Conservation (phyloP, 2,888 invertebrate genomes). For the Trachelus tabidus region DNA sequence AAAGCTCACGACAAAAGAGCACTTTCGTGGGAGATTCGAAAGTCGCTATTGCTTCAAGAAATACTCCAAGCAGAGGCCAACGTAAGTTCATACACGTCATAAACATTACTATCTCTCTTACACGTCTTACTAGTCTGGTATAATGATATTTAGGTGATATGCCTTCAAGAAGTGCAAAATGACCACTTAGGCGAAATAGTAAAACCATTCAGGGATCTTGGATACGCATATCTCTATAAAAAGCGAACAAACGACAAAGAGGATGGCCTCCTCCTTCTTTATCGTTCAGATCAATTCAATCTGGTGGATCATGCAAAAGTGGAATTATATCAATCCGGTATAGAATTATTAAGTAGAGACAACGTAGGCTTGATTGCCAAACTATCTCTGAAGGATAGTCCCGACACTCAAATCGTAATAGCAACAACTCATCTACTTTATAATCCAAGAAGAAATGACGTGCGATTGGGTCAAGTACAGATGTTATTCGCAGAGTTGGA, state of each 20-base stretch:
- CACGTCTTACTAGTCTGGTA: not conserved
- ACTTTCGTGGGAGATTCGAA: constrained; percentile 79
- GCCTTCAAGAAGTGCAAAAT: constrained; percentile 91
- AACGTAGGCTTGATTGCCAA: constrained; percentile 88
- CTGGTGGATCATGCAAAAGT: constrained; percentile 76
- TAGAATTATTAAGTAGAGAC: constrained; percentile 80
- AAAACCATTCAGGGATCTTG: constrained; percentile 69
- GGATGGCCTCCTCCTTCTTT: constrained; percentile 95
- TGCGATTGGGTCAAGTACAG: constrained; percentile 89
- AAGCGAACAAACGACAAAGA: constrained; percentile 82
- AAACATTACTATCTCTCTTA: constrained; percentile 6
- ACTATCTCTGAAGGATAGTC: constrained; percentile 70
- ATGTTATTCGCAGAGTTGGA: constrained; percentile 88
- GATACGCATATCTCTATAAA: constrained; percentile 83
- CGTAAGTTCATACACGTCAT: constrained; percentile 63
- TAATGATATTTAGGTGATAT: constrained; percentile 74
- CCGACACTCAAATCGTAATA: constrained; percentile 74
- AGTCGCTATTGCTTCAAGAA: constrained; percentile 70
- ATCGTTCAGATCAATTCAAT: constrained; percentile 75
- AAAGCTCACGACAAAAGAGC: constrained; percentile 69
- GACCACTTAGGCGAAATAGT: constrained; percentile 76
- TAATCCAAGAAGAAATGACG: constrained; percentile 89
- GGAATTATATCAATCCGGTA: constrained; percentile 75
- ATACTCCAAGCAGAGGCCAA: constrained; percentile 71
- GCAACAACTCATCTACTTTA: constrained; percentile 95